Evolutionary conservation across 2,888 invertebrate genomes (phyloP), one percentile per base, ranked within the genome.

Genomic region (Spilosoma lubricipeda): DNA sequence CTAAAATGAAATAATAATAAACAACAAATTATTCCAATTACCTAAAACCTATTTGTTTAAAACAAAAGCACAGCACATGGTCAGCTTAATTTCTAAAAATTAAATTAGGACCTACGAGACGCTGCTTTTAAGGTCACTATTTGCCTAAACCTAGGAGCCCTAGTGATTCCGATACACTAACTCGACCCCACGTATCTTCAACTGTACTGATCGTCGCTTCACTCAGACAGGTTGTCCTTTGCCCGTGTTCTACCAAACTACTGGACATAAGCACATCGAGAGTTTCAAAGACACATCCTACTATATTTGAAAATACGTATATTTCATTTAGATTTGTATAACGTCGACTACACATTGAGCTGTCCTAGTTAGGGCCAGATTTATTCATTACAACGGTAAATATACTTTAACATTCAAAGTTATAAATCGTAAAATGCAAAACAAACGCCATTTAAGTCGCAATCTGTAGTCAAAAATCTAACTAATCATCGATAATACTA

Each of bases 41-140:
- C 91, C 91, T 94, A 94, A 85, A 90, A 90, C 91, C 93, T 94
- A 95, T 90, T 89, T 92, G 90, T 94, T 95, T 94, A 95, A 95
- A 95, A 95, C 94, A 93, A 94, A 95, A 95, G 94, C 95, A 95
- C 95, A 95, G 95, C 95, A 95, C 95, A 94, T 95, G 93, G 93
- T 95, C 95, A 94, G 95, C 95, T 95, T 95, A 95, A 88, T 88
- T 90, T 89, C 93, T 93, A 93, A 86, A 93, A 93, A 92, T 92
- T 92, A 94, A 93, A 93, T 93, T 91, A 93, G 87, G 90, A 93
- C 90, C 94, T 94, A 93, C 89, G 87, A 91, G 87, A 91, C 91
- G 90, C 90, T 90, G 93, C 87, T 88, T 87, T 88, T 89, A 90
- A 90, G 89, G 90, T 91, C 92, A 88, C 91, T 92, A 94, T 92